phyloP scores from a whole-genome alignment of 2,888 invertebrate genomes.

The Cantharis rustica region DNA sequence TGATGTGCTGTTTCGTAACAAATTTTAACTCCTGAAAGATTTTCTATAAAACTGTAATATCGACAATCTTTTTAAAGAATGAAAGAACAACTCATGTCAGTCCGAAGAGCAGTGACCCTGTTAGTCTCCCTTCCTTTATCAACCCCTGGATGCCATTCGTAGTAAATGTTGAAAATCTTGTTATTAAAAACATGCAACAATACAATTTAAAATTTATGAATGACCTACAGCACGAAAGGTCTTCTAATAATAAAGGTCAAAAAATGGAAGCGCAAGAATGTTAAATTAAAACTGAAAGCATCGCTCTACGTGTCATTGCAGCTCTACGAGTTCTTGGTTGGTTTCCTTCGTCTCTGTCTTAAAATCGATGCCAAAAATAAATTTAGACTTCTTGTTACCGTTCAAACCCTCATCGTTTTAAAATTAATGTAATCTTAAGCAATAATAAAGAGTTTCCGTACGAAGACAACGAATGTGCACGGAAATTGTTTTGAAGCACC shows the following conservation, averaged over 20 bases:
- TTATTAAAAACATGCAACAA: neutral
- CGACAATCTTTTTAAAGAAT: neutral
- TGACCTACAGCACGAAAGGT: neutral
- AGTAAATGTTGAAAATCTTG: neutral
- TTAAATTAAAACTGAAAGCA: slow-evolving; percentile 4
- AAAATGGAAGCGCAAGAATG: neutral
- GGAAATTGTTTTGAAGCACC: slow-evolving; percentile 6
- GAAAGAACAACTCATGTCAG: neutral
- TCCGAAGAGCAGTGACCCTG: neutral
- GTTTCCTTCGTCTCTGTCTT: neutral
- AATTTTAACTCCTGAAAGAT: neutral
- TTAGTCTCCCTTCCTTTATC: neutral
- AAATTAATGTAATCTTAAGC: neutral
- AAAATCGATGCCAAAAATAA: neutral
- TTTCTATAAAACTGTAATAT: neutral
- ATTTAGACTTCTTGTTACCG: neutral
- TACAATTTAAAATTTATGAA: neutral
- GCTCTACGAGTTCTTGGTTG: neutral
- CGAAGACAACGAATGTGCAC: neutral
- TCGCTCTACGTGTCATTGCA: neutral
- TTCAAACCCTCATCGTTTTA: neutral
- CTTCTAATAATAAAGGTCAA: neutral
- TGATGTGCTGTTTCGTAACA: neutral
- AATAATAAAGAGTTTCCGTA: neutral
- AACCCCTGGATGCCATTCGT: neutral